Base-by-base conservation (phyloP, 2,888 invertebrate genomes). In the Altica lythri region DNA sequence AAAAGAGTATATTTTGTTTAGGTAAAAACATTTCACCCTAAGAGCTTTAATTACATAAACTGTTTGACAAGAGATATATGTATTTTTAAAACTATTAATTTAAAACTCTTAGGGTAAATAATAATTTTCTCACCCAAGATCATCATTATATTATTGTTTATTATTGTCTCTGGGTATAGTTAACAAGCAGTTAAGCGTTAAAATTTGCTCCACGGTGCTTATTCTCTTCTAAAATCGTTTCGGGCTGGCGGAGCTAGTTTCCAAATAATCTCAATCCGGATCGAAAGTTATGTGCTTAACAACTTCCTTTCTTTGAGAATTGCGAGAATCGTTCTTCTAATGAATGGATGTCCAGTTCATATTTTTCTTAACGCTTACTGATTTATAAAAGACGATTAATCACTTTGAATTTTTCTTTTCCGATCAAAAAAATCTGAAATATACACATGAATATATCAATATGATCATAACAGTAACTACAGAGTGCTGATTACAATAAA, bases 241-340 rank as follows among this genome's bases (percentile, higher is more conserved):
- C 52, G 63, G 59, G 61, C 56, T 61, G 22, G 54, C 57, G 59
- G 57, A 52, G 55, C 55, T 52, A 38, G 54, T 55, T 61, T 47
- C 40, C 29, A 51, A 61, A 61, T 63, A 63, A 63, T 63, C 61
- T 61, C 55, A 58, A 55, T 57, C 47, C 45, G 56, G 59, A 63
- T 63, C 60, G 61, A 58, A 56, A 61, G 59, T 59, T 59, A 55
- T 59, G 53, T 52, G 49, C 55, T 60, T 58, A 56, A 53, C 53
- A 49, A 48, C 58, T 60, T 56, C 53, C 59, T 53, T 48, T 47
- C 53, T 49, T 47, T 43, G 43, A 30, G 43, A 25, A 12, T 30
- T 47, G 55, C 38, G 43, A 30, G 43, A 25, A 12, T 30, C 49
- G 55, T 38, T 45, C 43, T 35, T 52, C 48, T 56, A 61, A 61